Conservation (phyloP, 2,113 vertebrate species). For the Megaceryle maxima region DNA sequence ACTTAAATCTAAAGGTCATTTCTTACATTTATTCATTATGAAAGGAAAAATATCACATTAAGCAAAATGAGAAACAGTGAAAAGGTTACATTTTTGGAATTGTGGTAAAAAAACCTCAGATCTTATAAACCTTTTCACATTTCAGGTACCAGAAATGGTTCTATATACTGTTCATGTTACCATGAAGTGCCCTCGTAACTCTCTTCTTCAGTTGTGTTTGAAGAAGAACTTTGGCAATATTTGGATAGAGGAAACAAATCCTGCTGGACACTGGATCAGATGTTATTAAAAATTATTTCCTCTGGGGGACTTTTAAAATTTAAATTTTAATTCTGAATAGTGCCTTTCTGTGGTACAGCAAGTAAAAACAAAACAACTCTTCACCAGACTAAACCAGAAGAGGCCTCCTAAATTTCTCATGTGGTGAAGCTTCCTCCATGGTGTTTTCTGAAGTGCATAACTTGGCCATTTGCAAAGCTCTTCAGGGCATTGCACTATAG, state of each 20-base stretch:
- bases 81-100: background rate
- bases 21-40: background rate
- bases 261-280: background rate
- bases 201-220: background rate
- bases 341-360: background rate
- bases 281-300: background rate
- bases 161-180: accelerated
- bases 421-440: background rate
- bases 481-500: background rate
- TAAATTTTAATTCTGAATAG: background rate
- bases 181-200: background rate
- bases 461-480: background rate
- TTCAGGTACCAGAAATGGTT: background rate
- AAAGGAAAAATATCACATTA: background rate
- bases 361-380: background rate
- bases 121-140: background rate
- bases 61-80: background rate
- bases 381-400: background rate
- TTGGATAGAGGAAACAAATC: background rate
- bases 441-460: background rate
- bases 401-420: background rate
- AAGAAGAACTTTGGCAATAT: background rate
- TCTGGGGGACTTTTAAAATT: background rate
- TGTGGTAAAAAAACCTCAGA: background rate
- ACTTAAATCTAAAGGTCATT: background rate